Conservation (phyloP, 2,113 vertebrate species). For the Trogon surrucura region DNA sequence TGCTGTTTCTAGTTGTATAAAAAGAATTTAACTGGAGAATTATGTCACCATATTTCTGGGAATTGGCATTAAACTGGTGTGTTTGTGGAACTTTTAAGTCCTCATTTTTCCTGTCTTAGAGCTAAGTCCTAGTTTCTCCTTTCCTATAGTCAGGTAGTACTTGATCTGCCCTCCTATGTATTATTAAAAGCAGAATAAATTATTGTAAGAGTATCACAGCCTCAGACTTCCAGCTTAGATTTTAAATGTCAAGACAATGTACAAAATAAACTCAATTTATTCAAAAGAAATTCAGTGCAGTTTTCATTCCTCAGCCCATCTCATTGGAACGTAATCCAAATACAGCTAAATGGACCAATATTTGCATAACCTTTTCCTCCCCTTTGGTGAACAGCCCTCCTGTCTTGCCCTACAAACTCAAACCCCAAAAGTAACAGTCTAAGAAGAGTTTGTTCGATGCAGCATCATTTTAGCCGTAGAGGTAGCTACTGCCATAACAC, state of each 20-base stretch:
- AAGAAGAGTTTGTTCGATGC: background rate
- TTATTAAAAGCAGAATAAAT: background rate
- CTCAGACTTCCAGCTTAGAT: background rate
- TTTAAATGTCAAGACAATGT: background rate
- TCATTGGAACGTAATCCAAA: background rate
- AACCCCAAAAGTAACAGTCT: background rate
- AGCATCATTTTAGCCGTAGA: background rate
- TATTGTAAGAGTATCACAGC: background rate
- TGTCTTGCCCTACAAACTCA: background rate
- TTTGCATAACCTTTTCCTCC: background rate
- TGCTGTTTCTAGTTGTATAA: background rate
- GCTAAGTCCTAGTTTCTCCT: background rate
- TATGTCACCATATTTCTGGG: background rate
- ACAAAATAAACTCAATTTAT: background rate
- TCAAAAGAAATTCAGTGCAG: background rate
- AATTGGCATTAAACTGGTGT: background rate
- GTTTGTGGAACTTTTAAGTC: background rate
- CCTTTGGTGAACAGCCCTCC: background rate
- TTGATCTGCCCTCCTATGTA: background rate
- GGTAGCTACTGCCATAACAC: background rate
- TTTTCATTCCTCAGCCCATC: background rate
- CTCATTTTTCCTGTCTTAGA: background rate
- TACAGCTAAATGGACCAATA: background rate
- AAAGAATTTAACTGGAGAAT: background rate
- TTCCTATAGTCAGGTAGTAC: background rate